phyloP scores from a whole-genome alignment of 2,888 invertebrate genomes.

The Drosophila anceps region DNA sequence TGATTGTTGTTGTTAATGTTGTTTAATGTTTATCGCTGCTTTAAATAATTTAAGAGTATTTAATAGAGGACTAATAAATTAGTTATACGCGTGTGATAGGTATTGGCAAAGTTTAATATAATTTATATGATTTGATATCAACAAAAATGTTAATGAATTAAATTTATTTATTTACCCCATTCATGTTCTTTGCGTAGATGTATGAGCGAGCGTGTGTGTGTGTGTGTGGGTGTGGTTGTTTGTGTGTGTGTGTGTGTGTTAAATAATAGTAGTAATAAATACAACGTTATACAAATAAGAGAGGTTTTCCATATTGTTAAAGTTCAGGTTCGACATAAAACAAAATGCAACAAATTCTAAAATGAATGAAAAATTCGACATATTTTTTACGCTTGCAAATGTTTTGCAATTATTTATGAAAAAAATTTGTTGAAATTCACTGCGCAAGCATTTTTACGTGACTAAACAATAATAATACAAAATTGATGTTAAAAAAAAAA shows the following conservation, averaged over 20 bases:
- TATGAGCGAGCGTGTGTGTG: conserved; percentile 26
- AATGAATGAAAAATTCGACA: conserved; percentile 15
- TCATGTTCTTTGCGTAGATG: conserved; percentile 31
- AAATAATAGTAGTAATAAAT: conserved; percentile 73
- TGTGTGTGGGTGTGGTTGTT: conserved; percentile 17
- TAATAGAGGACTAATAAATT: conserved; percentile 77
- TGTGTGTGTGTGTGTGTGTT: conserved; percentile 31
- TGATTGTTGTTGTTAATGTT: conserved; percentile 44
- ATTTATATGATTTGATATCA: conserved; percentile 57
- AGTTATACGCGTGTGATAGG: conserved; percentile 78
- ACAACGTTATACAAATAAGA: conserved; percentile 77
- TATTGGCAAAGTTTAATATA: conserved; percentile 70
- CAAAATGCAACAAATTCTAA: conserved; percentile 46
- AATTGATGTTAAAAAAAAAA: conserved; percentile 33
- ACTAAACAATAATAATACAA: conserved; percentile 79
- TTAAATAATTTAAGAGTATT: conserved; percentile 83
- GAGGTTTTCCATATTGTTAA: conserved; percentile 55
- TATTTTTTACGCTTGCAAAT: conserved; percentile 14
- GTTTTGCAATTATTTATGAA: conserved; percentile 17
- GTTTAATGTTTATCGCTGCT: conserved; percentile 46
- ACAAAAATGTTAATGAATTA: conserved; percentile 65
- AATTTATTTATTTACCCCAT: conserved; percentile 44
- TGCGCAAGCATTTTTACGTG: conserved; percentile 29
- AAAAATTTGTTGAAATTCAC: conserved; percentile 24
- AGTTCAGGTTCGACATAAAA: conserved; percentile 44